Evolutionary conservation across 2,888 invertebrate genomes (phyloP), one percentile per base, ranked within the genome.

Genomic region (Phymatocera aterrima): DNA sequence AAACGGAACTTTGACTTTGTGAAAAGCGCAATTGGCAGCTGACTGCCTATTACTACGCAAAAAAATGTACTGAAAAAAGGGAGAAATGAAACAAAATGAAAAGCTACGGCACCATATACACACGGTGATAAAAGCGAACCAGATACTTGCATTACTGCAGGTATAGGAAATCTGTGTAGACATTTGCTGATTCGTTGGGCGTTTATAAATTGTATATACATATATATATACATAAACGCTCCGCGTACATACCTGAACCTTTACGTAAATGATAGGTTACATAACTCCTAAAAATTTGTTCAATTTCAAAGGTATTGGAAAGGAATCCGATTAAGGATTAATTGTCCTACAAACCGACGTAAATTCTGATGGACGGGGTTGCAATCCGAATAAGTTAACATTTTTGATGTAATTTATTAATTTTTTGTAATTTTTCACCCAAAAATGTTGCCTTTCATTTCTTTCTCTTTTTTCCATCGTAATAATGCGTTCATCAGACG

Each of bases 1-100:
- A n/a, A 24, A 57, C 24, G 12, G 21, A 40, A 3, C 54, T 12
- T 24, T 43, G 43, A 43, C 84, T 87, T 85, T 85, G 85, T 84
- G 84, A 84, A 88, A 87, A 85, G 83, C 80, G 84, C 86, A 86
- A 86, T 87, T 87, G 85, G 87, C 86, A 83, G 84, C 46, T 68
- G 24, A 46, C 68, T 46, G 24, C 43, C 43, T 46, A 68, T 68
- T 68, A 68, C 21, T 15, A 15, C 1, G 28, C 28, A 24, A 43
- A 21, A 68, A 68, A 68, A 68, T 68, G 10, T 18, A 57, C 28
- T 24, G 43, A 43, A 68, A n/a, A 43, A 68, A 54, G 21, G 2
- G 21, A 15, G 21, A 54, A 54, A 21, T 8, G 21, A n/a, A 54
- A 3, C 8, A 5, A 51, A 51, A 51, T 5, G 5, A 12, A 51